Conservation (phyloP, 2,888 invertebrate species). For the Brassicogethes aeneus region DNA sequence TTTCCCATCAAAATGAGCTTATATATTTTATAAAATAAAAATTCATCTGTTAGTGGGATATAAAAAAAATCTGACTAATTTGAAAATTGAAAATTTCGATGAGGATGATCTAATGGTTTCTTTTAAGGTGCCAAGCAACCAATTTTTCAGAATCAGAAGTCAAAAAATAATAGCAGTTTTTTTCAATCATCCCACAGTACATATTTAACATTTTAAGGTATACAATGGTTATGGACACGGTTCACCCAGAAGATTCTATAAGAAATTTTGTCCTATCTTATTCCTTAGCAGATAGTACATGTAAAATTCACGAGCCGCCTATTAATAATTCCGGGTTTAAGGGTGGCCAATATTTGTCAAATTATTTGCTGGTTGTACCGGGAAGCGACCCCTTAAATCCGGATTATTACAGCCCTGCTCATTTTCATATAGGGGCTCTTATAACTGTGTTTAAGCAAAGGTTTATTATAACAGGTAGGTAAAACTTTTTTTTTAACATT, state of each 20-base stretch:
- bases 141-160: too few species aligned
- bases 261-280: conserved; percentile 70
- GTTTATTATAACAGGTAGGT: conserved; percentile 68
- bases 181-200: not conserved
- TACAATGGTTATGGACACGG: conserved; percentile 65
- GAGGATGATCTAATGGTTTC: too few species aligned
- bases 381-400: conserved; percentile 61
- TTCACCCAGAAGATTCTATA: conserved; percentile 68
- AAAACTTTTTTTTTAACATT: too few species aligned
- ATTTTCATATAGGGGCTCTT: conserved; percentile 68
- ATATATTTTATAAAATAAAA: too few species aligned
- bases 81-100: too few species aligned
- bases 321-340: conserved; percentile 66
- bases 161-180: conserved; percentile 15
- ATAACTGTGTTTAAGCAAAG: conserved; percentile 62
- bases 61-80: too few species aligned
- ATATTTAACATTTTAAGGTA: conserved; percentile 44
- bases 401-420: conserved; percentile 66
- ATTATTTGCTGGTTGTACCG: conserved; percentile 59
- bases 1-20: too few species aligned
- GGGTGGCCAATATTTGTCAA: conserved; percentile 66
- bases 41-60: too few species aligned
- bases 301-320: conserved; percentile 65
- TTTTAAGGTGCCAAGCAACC: too few species aligned
- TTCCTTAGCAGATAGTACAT: conserved; percentile 64